Base-by-base conservation (phyloP, 2,888 invertebrate genomes). In the Tetranychus piercei region DNA sequence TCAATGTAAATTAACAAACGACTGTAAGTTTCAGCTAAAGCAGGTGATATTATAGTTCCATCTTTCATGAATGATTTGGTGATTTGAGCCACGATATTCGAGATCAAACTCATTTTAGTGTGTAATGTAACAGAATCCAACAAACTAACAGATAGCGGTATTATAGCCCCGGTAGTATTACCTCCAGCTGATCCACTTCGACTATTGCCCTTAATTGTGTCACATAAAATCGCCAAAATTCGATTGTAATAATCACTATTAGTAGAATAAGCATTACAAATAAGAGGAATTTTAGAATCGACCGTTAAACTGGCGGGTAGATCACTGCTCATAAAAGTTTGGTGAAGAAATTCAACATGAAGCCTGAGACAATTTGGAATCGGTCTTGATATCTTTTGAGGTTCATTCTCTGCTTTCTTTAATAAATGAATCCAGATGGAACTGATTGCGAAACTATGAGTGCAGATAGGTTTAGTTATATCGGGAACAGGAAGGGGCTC, bases 351-450 rank as follows among this genome's bases (percentile, higher is more conserved):
- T 88, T 92, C 91, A 80, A 90, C 88, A 81, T 92, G 92, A 76
- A 87, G 87, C 83, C 90, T 89, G 11, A 94, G 84, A 70, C 91
- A 89, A 78, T 87, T 87, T 0, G 93, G 92, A 81, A 93, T 87
- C 0, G 89, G 88, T 73, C 88, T 83, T 77, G 87, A 87, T 80
- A 92, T 88, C n/a, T 80, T 80, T 78, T 88, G 90, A 80, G 89
- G 89, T 81, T 94, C 94, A 2, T 88, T 86, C 81, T 92, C 91
- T 0, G 94, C 94, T 84, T 95, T 96, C 81, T 92, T 94, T 79
- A 93, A 86, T 76, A 96, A 85, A 83, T 95, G 94, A 82, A 95
- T 92, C 94, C 95, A 96, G 81, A 96, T 94, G 80, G 94, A 94
- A 15, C 93, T 91, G 77, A 92, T 90, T 0, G 96, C 94, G 90